A percentile compares a stretch with the other conserved stretches of the same genome.
Evolutionary conservation across 1,140 invertebrate species (phyloP).

Genomic region (Drusus annulatus): DNA sequence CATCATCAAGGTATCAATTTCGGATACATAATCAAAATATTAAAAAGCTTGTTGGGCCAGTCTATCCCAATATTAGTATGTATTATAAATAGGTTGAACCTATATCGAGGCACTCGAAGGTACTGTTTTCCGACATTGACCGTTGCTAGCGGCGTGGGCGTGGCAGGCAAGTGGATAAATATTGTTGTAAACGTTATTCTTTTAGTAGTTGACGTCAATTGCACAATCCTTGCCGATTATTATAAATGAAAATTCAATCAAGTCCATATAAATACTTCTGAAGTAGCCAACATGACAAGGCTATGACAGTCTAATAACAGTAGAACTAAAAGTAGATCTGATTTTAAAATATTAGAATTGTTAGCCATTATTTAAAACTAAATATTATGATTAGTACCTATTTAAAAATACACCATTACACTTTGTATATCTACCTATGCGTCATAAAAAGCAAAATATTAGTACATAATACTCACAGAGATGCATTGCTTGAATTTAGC

Average conservation of each 20-base stretch:
- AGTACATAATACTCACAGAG: too few species aligned
- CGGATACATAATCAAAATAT: neutral
- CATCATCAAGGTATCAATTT: conserved; percentile 13
- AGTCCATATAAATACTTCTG: neutral
- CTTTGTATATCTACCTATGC: too few species aligned
- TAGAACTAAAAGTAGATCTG: too few species aligned
- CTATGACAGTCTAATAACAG: too few species aligned
- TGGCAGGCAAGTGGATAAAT: neutral
- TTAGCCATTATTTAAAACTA: too few species aligned
- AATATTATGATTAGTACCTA: too few species aligned
- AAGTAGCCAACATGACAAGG: neutral
- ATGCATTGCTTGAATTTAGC: too few species aligned
- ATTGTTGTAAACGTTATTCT: too few species aligned
- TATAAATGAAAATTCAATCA: too few species aligned
- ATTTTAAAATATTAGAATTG: too few species aligned
- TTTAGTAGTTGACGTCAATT: neutral
- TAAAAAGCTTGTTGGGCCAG: neutral
- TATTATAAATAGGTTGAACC: neutral
- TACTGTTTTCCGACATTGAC: conserved; percentile 12
- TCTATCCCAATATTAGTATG: neutral
- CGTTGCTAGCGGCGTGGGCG: neutral
- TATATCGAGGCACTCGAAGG: neutral
- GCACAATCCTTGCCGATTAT: neutral
- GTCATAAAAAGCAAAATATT: too few species aligned
- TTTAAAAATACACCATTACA: too few species aligned